These are phyloP conservation scores for Sylvia borin DNA, from an alignment of 2,797 vertebrate genomes.

Conservation along the genomic window DNA sequence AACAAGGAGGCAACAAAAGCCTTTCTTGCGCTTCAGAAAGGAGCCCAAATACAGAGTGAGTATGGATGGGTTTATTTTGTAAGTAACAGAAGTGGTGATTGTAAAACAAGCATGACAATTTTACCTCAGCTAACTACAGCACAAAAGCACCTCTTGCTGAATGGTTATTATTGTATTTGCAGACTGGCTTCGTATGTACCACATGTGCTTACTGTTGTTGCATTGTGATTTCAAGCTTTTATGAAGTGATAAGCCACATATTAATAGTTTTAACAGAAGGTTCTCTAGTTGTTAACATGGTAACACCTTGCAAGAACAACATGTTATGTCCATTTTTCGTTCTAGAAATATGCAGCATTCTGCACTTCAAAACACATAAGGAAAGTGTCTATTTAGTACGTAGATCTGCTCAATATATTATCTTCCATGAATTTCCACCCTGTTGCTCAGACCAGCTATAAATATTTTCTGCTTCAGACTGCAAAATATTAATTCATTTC, in stretches of 20 bases:
- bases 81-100: not conserved
- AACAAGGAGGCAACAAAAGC: not conserved
- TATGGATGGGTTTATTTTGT: not conserved
- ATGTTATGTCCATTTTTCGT: slow-evolving; percentile 43
- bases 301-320: slow-evolving; percentile 54
- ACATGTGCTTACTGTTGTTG: slow-evolving; percentile 35
- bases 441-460: slow-evolving; percentile 25
- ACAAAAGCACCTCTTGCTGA: slow-evolving; percentile 12
- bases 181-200: slow-evolving; percentile 17
- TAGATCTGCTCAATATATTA: slow-evolving; percentile 52
- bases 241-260: slow-evolving; percentile 56
- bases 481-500: slow-evolving; percentile 43
- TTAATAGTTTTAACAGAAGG: slow-evolving; percentile 61
- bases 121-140: not conserved
- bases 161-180: slow-evolving; percentile 25
- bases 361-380: not conserved
- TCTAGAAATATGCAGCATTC: slow-evolving; percentile 3
- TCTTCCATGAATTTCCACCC: slow-evolving; percentile 12
- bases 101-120: not conserved
- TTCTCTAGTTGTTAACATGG: slow-evolving; percentile 44
- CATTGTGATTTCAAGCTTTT: slow-evolving; percentile 32
- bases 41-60: not conserved
- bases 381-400: not conserved
- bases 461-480: slow-evolving; percentile 31
- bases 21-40: not conserved